Percentiles rank a stretch among this genome's conserved stretches.
Evolutionary conservation across 2,113 vertebrate species (phyloP).

Genomic region (Atrichornis clamosus): DNA sequence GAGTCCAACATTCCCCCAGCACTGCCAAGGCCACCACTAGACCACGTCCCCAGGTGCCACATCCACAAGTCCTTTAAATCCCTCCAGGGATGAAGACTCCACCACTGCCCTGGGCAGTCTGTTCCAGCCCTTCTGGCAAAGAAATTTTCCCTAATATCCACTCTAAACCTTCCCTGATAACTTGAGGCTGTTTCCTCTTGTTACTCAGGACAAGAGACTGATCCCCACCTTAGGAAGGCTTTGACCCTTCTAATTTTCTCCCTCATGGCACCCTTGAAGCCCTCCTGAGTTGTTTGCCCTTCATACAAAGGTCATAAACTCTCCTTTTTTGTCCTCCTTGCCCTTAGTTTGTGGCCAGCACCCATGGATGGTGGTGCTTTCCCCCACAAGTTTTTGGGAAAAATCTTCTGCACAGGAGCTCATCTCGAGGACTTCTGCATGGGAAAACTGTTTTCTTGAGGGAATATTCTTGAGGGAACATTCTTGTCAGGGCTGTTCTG

Average conservation of each 20-base stretch:
- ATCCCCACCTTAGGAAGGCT: background rate
- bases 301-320: background rate
- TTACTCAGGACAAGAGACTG: background rate
- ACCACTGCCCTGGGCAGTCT: too few species aligned
- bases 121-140: background rate
- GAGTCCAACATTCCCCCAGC: background rate
- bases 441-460: background rate
- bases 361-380: background rate
- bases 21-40: background rate
- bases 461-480: background rate
- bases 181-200: background rate
- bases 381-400: background rate
- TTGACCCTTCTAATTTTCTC: background rate
- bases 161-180: background rate
- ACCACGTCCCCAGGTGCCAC: background rate
- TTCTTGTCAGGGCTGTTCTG: background rate
- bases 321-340: background rate
- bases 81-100: background rate
- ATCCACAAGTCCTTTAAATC: background rate
- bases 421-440: background rate
- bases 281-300: background rate
- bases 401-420: rapidly evolving
- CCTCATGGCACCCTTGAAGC: background rate
- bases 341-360: background rate
- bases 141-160: background rate